Percentiles rank a stretch among this genome's conserved stretches.
Evolutionary conservation across 2,113 vertebrate genomes (phyloP).

Genomic region (Labeo catla): DNA sequence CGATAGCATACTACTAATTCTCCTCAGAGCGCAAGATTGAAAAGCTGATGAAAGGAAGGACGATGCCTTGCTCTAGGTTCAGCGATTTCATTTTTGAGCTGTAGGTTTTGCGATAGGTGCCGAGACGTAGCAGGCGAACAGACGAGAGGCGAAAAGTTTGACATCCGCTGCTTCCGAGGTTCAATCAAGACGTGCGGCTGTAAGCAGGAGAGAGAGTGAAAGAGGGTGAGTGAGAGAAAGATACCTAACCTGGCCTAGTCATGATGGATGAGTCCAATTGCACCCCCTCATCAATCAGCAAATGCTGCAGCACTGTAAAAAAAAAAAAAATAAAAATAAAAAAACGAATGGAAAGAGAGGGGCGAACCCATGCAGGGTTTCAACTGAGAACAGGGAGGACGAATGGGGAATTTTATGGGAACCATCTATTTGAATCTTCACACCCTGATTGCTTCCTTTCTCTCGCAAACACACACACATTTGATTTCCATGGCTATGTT

Average conservation of each 20-base stretch:
- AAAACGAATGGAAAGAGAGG: not conserved
- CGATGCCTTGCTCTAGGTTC: not conserved
- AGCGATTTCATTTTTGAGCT: conserved; percentile 23
- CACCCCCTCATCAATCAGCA: conserved; percentile 58
- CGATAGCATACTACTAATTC: conserved; percentile 2
- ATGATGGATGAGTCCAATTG: conserved; percentile 61
- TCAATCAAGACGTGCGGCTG: conserved; percentile 52
- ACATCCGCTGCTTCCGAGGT: conserved; percentile 40
- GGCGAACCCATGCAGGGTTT: not conserved
- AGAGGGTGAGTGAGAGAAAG: conserved; percentile 43
- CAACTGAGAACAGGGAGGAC: not conserved
- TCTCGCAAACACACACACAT: not conserved
- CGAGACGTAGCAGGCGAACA: not conserved
- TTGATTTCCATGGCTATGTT: not conserved
- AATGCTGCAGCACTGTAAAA: conserved; percentile 46
- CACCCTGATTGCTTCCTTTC: conserved; percentile 18
- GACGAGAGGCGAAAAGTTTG: conserved; percentile 43
- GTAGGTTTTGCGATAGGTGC: not conserved
- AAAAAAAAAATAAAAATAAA: not conserved
- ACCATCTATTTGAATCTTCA: conserved; percentile 24
- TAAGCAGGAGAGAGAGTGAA: conserved; percentile 33
- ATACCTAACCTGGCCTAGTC: conserved; percentile 51
- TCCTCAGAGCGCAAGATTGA: not conserved
- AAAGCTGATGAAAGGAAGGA: conserved; percentile 1
- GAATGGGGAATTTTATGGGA: conserved; percentile 20